Base-by-base conservation (phyloP, 1,140 invertebrate genomes). In the Zophobas morio region DNA sequence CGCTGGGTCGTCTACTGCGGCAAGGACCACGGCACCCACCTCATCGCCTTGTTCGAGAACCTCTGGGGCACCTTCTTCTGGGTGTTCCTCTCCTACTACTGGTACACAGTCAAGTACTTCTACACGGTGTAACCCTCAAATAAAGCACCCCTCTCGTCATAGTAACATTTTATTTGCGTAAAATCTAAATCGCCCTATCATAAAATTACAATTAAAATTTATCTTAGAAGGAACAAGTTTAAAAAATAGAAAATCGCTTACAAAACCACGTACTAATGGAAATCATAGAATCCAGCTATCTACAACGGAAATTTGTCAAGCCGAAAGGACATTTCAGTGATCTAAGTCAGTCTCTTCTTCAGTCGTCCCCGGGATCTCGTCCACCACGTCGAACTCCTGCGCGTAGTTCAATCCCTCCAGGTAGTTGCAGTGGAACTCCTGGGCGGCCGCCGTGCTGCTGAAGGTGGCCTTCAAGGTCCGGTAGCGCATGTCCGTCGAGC, bases 61-160 rank as follows among this genome's bases (percentile, higher is more conserved):
- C 84, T 94, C 0, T 97, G 95, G 94, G 94, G 93, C 1, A 92
- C 92, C 0, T 86, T 89, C 0, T 86, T 96, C n/a, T 98, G 96
- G 96, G 88, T 94, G 1, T 81, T 95, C 20, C 91, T 95, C 8
- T 89, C 93, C 0, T 90, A 92, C 53, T 89, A 90, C 82, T 86
- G 96, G 78, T 91, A 92, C 82, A 87, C 86, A 51, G 92, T 91
- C 63, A 90, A 91, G 81, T 89, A 92, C 72, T 96, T 94, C 84
- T 88, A 95, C 70, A 88, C 90, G 4, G 80, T 95, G 2, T 93
- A 88, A 89, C 1, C n/a, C 34, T 33, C 34, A 33, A 51, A 33
- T 5, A 54, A 54, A 6, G 33, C 1, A 39, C 33, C 36, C 1
- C 3, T 51, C n/a, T 51, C 49, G 2, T 6, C 20, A 51, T 51